Percentiles rank a stretch among this genome's conserved stretches.
Conservation (phyloP, 2,113 vertebrate genomes). For the Hemichromis elongatus region DNA sequence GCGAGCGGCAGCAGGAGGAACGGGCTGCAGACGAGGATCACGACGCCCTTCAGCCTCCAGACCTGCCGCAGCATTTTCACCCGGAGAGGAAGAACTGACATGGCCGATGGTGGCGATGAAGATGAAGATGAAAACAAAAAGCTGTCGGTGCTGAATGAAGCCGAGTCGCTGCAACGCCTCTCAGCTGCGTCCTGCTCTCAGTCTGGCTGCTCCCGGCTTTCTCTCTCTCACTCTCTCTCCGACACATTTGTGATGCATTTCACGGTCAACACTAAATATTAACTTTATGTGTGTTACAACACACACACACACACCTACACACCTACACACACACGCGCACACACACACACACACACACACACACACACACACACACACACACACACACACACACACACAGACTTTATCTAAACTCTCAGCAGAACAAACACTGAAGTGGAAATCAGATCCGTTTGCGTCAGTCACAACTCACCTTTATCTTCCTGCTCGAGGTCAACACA, state of each 20-base stretch:
- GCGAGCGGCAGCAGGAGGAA: constrained; percentile 80
- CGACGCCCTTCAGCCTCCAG: constrained; percentile 58
- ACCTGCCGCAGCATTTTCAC: constrained; percentile 56
- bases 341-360: background rate
- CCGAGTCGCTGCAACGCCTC: accelerated
- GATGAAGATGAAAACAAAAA: background rate
- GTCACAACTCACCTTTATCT: background rate
- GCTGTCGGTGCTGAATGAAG: background rate
- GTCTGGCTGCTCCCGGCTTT: background rate
- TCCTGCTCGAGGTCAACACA: background rate
- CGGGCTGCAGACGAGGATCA: constrained; percentile 75
- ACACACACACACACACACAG: background rate
- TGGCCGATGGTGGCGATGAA: background rate
- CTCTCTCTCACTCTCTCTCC: background rate
- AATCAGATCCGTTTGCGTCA: constrained; percentile 6
- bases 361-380: background rate
- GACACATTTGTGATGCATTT: constrained; percentile 26
- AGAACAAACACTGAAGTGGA: constrained; percentile 32
- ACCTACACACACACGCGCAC: background rate
- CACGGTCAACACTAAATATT: constrained; percentile 47
- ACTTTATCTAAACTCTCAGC: background rate
- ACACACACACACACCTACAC: background rate
- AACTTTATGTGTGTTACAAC: constrained; percentile 16
- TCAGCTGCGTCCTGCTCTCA: background rate
- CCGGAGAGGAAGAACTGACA: constrained; percentile 46